These are phyloP conservation scores for Labeo rohita DNA, from an alignment of 2,113 vertebrate genomes.

Conservation along the genomic window DNA sequence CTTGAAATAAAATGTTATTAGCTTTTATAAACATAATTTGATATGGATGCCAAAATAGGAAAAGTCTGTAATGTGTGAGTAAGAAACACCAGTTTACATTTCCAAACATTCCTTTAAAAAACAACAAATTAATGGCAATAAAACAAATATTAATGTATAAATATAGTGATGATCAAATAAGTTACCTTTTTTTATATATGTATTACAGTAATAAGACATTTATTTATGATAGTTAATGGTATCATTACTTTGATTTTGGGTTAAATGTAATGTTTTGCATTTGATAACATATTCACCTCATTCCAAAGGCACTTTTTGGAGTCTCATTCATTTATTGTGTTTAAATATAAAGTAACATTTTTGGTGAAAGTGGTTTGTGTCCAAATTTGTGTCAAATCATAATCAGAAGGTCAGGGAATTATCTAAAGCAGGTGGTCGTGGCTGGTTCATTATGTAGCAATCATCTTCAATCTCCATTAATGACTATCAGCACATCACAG, in stretches of 20 bases:
- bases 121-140: too few relatives aligned
- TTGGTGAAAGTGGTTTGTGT: background rate
- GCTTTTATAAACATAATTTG: too few relatives aligned
- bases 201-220: background rate
- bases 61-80: too few relatives aligned
- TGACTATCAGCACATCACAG: constrained; percentile 41
- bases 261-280: background rate
- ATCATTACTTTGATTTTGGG: too few relatives aligned
- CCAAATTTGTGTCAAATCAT: background rate
- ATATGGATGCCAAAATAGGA: too few relatives aligned
- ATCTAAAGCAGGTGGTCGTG: background rate
- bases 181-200: too few relatives aligned
- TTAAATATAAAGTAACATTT: background rate
- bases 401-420: background rate
- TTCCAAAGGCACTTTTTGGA: background rate
- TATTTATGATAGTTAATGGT: too few relatives aligned
- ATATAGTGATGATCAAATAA: too few relatives aligned
- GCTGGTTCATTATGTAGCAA: constrained; percentile 43
- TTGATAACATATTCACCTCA: background rate
- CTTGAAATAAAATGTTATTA: too few relatives aligned
- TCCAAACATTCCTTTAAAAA: too few relatives aligned
- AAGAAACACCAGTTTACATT: too few relatives aligned
- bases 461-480: constrained; percentile 29
- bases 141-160: too few relatives aligned
- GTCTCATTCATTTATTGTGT: background rate